These are phyloP conservation scores for Leptinotarsa haldemani DNA, from an alignment of 2,888 invertebrate species.

Conservation along the genomic window DNA sequence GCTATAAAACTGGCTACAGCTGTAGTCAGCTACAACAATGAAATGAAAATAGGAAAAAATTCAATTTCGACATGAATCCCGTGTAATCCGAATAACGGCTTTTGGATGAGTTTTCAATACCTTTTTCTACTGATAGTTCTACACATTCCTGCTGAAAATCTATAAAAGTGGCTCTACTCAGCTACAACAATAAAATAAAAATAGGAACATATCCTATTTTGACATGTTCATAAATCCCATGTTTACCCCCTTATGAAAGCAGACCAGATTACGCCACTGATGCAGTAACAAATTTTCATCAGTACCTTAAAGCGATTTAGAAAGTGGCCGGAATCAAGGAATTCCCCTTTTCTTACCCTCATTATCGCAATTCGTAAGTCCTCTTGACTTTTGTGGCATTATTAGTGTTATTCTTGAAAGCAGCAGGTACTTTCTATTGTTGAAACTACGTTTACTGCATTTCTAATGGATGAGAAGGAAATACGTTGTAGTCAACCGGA, in stretches of 20 bases:
- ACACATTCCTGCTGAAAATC: no score
- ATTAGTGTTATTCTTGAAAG: conserved; percentile 13
- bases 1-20: no score
- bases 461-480: not conserved
- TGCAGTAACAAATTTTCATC: not conserved
- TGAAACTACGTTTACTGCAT: not conserved
- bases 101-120: no score
- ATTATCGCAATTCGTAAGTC: not conserved
- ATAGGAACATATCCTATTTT: no score
- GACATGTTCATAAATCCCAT: no score
- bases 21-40: no score
- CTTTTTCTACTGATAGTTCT: no score
- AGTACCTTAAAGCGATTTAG: not conserved
- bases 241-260: not conserved
- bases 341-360: not conserved
- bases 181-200: no score
- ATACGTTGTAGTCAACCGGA: not conserved
- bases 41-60: no score
- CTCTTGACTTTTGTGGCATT: conserved; percentile 4
- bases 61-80: no score
- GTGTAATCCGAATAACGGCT: no score
- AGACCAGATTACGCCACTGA: not conserved
- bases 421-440: conserved; percentile 6
- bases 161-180: no score
- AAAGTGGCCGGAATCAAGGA: conserved; percentile 1